phyloP scores from a whole-genome alignment of 1,140 invertebrate genomes.

The Pseudomyrmex sp. region DNA sequence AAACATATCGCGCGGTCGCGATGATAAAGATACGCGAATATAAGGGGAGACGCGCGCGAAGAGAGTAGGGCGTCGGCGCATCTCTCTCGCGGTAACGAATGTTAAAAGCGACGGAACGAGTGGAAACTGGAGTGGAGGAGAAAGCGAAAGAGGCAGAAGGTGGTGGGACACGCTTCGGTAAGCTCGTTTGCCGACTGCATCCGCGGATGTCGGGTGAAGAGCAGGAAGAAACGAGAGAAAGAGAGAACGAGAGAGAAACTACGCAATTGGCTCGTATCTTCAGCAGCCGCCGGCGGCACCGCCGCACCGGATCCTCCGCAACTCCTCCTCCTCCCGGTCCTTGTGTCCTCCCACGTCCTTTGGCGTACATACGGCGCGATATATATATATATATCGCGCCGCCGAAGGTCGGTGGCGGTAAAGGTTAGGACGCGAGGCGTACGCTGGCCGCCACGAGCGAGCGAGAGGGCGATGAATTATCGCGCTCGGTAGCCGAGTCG shows the following conservation, averaged over 20 bases:
- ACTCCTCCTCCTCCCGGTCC: constrained; percentile 4
- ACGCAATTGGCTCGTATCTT: constrained; percentile 54
- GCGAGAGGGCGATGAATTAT: constrained; percentile 78
- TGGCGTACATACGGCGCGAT: constrained; percentile 7
- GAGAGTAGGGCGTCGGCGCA: neutral
- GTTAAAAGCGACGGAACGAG: constrained; percentile 3
- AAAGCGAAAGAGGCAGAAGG: constrained; percentile 45
- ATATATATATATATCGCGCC: neutral
- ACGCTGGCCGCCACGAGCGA: constrained; percentile 60
- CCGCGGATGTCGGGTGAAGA: constrained; percentile 35
- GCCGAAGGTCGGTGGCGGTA: constrained; percentile 22
- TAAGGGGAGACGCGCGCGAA: neutral
- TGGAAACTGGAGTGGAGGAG: neutral
- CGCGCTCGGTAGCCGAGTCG: constrained; percentile 74
- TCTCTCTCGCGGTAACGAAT: constrained; percentile 43
- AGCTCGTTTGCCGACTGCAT: constrained; percentile 46
- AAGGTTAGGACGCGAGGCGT: constrained; percentile 51
- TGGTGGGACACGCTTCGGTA: constrained; percentile 44
- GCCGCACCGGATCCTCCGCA: neutral
- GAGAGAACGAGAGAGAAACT: neutral
- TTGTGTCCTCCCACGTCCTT: constrained; percentile 26
- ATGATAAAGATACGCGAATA: neutral
- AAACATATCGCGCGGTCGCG: neutral
- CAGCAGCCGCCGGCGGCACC: neutral
- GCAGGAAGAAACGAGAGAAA: neutral